Evolutionary conservation across 2,113 vertebrate genomes (phyloP), one percentile per base, ranked within the genome.

Genomic region (Gobius niger): DNA sequence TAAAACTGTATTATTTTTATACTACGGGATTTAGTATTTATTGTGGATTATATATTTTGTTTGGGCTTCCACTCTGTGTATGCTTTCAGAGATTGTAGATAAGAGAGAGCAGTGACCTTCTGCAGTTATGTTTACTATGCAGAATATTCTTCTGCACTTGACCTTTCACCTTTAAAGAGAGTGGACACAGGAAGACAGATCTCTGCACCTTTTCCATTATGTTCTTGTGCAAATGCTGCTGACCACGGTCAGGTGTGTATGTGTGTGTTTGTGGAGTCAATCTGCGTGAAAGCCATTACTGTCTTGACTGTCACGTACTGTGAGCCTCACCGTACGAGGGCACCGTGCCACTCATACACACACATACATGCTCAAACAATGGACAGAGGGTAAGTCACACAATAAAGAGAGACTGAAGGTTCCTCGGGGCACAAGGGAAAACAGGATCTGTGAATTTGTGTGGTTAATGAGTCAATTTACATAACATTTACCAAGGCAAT

Each of bases 201-300:
- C 68, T 73, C 53, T 82, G 77, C 75, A 73, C 57, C 68, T 77
- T 56, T 81, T 73, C 65, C 15, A 72, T 82, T 50, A 64, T 63
- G 54, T 74, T 62, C 65, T 66, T 73, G 72, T 75, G 70, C 44
- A 78, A 66, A 75, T 78, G 68, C 52, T 53, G 15, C 49, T 24
- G 15, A 7, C 65, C 64, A 12, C 71, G 19, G 73, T 41, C 46
- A 16, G 62, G 49, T 68, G 46, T 19, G 51, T 65, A 40, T 67
- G 42, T 16, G 53, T 44, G 72, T 67, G 41, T 57, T n/a, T 63
- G 50, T 59, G 50, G 80, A 88, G 82, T 85, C 87, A 87, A 89
- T 91, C 85, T 88, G 84, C 63, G 78, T 78, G 83, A 84, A 87
- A 90, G 78, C 85, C 63, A 84, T 79, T 87, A 78, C 72, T 89